A percentile compares a stretch with the other conserved stretches of the same genome.
These are phyloP conservation scores for Caenorhabditis sp. DNA, from an alignment of 2,888 invertebrate species.

Conservation along the genomic window DNA sequence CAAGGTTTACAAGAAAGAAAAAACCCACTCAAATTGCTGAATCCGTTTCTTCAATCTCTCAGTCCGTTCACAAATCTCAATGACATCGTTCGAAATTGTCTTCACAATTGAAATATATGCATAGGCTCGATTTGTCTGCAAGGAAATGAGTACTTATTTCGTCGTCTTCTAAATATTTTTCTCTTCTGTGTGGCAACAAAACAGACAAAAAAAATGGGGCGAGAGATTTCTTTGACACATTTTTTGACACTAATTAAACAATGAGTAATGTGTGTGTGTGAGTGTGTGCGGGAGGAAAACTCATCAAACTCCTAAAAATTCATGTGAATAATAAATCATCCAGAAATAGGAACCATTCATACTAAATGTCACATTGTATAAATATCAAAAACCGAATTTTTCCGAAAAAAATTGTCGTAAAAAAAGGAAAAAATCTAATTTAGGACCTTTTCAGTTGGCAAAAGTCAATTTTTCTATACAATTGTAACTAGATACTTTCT, in stretches of 20 bases:
- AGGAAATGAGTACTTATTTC: not conserved
- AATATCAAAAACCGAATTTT: not conserved
- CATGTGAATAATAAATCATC: not conserved
- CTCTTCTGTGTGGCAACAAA: not conserved
- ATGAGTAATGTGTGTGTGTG: not conserved
- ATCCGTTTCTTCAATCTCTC: conserved; percentile 20
- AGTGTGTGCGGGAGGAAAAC: too few species aligned
- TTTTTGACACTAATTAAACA: not conserved
- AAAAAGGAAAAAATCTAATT: too few species aligned
- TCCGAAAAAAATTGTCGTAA: not conserved
- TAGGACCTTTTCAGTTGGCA: too few species aligned
- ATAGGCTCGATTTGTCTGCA: conserved; percentile 29
- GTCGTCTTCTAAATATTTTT: too few species aligned
- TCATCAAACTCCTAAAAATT: not conserved
- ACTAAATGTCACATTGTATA: not conserved
- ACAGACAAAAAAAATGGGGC: not conserved
- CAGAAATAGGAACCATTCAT: not conserved
- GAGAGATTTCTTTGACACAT: not conserved
- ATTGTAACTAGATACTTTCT: too few species aligned
- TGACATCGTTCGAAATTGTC: conserved; percentile 36
- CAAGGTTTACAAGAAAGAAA: not conserved
- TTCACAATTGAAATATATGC: conserved; percentile 33
- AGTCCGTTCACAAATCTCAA: conserved; percentile 32
- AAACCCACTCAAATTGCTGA: conserved; percentile 4
- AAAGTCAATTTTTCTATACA: too few species aligned